Conservation (phyloP, 2,113 vertebrate genomes). For the Marcusenius ussheri region DNA sequence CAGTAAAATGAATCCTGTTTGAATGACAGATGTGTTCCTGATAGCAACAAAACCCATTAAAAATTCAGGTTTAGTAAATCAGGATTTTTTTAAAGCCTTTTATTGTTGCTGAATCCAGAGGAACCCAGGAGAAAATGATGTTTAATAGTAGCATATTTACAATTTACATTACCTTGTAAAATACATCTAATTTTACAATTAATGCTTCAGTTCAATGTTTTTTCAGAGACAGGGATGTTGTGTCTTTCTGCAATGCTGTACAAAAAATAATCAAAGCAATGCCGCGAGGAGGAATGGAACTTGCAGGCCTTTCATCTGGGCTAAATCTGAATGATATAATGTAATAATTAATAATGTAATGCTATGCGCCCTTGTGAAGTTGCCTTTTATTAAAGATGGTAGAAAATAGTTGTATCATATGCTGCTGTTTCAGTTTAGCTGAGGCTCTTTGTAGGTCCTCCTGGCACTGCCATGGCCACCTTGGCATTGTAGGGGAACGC, state of each 20-base stretch:
- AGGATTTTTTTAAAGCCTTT: not conserved
- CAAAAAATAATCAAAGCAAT: not conserved
- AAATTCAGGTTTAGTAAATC: not conserved
- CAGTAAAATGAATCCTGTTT: not conserved
- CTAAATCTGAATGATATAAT: not conserved
- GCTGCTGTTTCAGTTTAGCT: not conserved
- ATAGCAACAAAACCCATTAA: not conserved
- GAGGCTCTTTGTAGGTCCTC: not conserved
- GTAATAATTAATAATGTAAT: not conserved
- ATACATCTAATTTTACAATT: not conserved
- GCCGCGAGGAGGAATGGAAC: not conserved
- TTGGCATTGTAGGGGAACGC: not conserved
- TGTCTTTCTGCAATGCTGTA: not conserved
- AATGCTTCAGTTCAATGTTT: not conserved
- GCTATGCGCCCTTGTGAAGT: not conserved
- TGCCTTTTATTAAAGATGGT: not conserved
- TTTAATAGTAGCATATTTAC: not conserved
- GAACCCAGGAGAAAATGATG: not conserved
- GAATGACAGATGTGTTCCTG: not conserved
- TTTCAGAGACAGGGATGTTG: not conserved
- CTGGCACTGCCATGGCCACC: accelerated
- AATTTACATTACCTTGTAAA: not conserved
- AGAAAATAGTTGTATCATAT: not conserved
- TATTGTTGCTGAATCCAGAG: not conserved
- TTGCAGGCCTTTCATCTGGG: not conserved